phyloP scores from a whole-genome alignment of 2,113 vertebrate genomes.

The Salvelinus alpinus region DNA sequence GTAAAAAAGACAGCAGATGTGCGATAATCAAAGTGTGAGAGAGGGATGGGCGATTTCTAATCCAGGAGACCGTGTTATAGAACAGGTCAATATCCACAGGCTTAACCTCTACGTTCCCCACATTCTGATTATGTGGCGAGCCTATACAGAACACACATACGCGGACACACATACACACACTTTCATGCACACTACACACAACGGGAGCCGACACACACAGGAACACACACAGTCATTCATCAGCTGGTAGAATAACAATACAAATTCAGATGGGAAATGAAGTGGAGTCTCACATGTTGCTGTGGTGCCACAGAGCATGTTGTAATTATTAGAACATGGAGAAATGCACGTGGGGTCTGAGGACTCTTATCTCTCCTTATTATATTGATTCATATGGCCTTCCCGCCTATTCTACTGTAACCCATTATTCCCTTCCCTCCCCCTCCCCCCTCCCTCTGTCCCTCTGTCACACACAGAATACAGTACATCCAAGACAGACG shows the following conservation, averaged over 20 bases:
- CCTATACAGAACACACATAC: background rate
- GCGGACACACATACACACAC: background rate
- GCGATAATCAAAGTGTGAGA: background rate
- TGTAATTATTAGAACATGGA: constrained; percentile 15
- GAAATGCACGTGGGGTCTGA: background rate
- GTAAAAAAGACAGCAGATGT: background rate
- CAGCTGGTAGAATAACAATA: too few species aligned
- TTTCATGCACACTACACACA: background rate
- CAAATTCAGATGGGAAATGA: constrained; percentile 14
- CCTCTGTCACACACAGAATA: background rate
- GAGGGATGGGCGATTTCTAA: too few species aligned
- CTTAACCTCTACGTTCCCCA: too few species aligned
- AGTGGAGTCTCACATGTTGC: constrained; percentile 2
- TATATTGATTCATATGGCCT: constrained; percentile 18
- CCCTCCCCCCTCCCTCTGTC: too few species aligned
- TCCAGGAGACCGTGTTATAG: too few species aligned
- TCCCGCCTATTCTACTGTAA: constrained; percentile 1
- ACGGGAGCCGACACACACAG: too few species aligned
- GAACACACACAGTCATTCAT: background rate
- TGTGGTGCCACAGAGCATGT: background rate
- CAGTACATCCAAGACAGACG: too few species aligned
- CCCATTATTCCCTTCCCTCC: background rate
- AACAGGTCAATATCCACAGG: too few species aligned
- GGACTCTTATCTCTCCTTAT: background rate
- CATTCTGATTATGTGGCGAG: too few species aligned